Percentiles rank a stretch among this genome's conserved stretches.
Evolutionary conservation across 2,113 vertebrate species (phyloP).

Genomic region (Sciurus niger): DNA sequence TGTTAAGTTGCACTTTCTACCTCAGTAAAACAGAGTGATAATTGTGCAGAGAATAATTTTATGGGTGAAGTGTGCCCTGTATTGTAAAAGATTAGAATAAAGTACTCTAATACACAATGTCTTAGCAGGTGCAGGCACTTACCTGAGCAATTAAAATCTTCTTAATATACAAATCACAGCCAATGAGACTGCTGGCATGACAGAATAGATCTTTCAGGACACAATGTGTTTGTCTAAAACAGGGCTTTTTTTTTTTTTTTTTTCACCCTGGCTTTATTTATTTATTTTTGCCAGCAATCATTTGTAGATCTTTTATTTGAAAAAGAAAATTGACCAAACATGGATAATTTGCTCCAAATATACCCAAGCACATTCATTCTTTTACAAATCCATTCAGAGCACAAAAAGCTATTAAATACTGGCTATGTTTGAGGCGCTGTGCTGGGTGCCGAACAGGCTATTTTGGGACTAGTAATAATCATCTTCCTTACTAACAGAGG

Average conservation of each 20-base stretch:
- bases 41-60: slow-evolving; percentile 91
- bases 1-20: slow-evolving; percentile 91
- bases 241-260: slow-evolving; percentile 44
- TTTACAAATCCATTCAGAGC: slow-evolving; percentile 79
- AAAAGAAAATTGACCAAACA: slow-evolving; percentile 84
- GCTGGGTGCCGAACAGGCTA: slow-evolving; percentile 55
- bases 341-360: slow-evolving; percentile 83
- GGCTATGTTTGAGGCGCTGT: slow-evolving; percentile 76
- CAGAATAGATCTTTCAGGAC: slow-evolving; percentile 89
- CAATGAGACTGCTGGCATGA: slow-evolving; percentile 87
- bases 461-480: slow-evolving; percentile 73
- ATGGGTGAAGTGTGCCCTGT: slow-evolving; percentile 91
- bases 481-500: slow-evolving; percentile 70
- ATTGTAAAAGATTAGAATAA: slow-evolving; percentile 91
- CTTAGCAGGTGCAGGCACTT: slow-evolving; percentile 92
- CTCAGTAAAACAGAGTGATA: slow-evolving; percentile 90
- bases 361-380: slow-evolving; percentile 82
- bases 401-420: slow-evolving; percentile 79
- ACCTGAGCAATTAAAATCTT: slow-evolving; percentile 93
- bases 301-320: slow-evolving; percentile 86
- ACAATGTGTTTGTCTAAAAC: slow-evolving; percentile 87
- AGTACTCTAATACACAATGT: slow-evolving; percentile 90
- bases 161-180: slow-evolving; percentile 92
- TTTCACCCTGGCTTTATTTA: slow-evolving; percentile 77
- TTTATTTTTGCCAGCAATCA: slow-evolving; percentile 87